Percentiles rank a stretch among this genome's conserved stretches.
Conservation (phyloP, 1,140 invertebrate genomes). For the Apis dorsata region DNA sequence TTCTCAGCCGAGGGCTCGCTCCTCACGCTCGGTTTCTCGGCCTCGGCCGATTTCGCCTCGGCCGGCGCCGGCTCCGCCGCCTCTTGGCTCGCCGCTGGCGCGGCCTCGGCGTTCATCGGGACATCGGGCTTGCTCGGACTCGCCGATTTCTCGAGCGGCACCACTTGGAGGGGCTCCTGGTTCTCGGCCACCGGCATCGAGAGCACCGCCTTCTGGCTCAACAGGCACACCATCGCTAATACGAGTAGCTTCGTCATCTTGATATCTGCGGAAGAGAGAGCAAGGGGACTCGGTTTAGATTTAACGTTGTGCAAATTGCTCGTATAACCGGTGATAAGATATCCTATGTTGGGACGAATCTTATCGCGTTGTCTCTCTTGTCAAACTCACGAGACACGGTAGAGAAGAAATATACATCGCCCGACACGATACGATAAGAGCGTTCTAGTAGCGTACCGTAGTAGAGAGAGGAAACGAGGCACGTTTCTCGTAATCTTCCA, state of each 20-base stretch:
- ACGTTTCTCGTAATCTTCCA: constrained; percentile 69
- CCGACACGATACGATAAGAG: too few species aligned
- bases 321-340: too few species aligned
- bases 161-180: constrained; percentile 40
- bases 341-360: too few species aligned
- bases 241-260: constrained; percentile 72
- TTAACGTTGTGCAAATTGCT: too few species aligned
- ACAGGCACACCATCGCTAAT: constrained; percentile 67
- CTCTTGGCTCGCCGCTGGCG: background rate
- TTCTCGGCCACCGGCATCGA: constrained; percentile 73
- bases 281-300: background rate
- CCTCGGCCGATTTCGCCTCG: constrained; percentile 5
- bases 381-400: background rate
- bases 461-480: constrained; percentile 50
- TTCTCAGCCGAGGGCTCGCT: constrained; percentile 22
- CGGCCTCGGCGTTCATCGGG: background rate
- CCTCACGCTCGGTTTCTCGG: background rate
- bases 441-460: background rate
- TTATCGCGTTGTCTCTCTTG: too few species aligned
- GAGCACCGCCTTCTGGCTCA: constrained; percentile 62
- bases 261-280: constrained; percentile 55
- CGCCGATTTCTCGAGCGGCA: constrained; percentile 53
- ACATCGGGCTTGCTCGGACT: background rate
- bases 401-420: background rate
- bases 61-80: background rate